A percentile compares a stretch with the other conserved stretches of the same genome.
Conservation (phyloP, 2,888 invertebrate species). For the Augochlorella aurata region DNA sequence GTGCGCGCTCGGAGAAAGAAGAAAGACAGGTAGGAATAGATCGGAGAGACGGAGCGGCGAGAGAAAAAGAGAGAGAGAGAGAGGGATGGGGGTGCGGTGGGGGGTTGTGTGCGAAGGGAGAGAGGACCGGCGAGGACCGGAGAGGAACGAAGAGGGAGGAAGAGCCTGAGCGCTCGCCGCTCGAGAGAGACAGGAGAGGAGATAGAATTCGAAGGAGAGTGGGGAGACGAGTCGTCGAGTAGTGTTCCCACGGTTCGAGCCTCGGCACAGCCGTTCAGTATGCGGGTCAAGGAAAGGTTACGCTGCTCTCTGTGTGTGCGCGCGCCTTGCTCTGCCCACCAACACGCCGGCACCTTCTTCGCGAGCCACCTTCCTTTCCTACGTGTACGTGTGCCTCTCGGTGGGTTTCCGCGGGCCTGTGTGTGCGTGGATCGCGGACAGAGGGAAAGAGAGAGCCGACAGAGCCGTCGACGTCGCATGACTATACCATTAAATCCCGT, state of each 20-base stretch:
- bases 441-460: conserved; percentile 3
- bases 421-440: conserved; percentile 15
- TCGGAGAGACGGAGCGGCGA: conserved; percentile 27
- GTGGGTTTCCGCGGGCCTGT: not conserved
- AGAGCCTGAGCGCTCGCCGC: conserved; percentile 53
- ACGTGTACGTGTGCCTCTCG: no score
- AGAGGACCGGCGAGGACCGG: no score
- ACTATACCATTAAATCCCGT: conserved; percentile 77
- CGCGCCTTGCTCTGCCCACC: conserved; percentile 73
- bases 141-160: conserved; percentile 62
- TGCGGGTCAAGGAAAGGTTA: conserved; percentile 87
- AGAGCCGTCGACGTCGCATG: conserved; percentile 69
- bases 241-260: conserved; percentile 85
- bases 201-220: conserved; percentile 69
- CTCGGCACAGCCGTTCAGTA: conserved; percentile 85
- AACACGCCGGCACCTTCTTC: conserved; percentile 61
- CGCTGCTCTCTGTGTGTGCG: conserved; percentile 75
- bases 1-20: not conserved
- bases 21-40: conserved; percentile 10
- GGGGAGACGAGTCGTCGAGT: conserved; percentile 80
- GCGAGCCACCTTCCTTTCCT: conserved; percentile 4
- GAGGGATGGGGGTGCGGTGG: conserved; percentile 74
- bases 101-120: conserved; percentile 32
- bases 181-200: conserved; percentile 61
- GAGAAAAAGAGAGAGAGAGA: conserved; percentile 21